Evolutionary conservation across 2,797 vertebrate genomes (phyloP).

Genomic region (Manis crassicaudata): DNA sequence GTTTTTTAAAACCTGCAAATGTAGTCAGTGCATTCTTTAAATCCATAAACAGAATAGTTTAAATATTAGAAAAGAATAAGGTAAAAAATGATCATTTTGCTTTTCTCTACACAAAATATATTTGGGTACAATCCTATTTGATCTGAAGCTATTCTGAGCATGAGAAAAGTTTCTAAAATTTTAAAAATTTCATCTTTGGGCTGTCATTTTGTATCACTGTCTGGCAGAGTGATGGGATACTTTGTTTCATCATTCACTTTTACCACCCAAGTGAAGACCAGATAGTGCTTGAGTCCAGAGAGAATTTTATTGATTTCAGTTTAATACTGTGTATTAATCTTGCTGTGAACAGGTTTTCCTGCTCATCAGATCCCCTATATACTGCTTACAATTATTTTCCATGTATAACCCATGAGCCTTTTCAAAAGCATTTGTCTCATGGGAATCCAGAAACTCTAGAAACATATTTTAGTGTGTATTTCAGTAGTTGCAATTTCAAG

Average conservation of each 20-base stretch:
- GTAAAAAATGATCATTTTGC: not conserved
- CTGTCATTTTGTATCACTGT: not conserved
- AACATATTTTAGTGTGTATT: conserved; percentile 29
- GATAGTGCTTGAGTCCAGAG: conserved; percentile 51
- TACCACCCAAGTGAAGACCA: conserved; percentile 36
- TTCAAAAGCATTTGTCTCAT: conserved; percentile 59
- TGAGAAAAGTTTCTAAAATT: conserved; percentile 14
- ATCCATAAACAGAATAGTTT: not conserved
- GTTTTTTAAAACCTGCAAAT: not conserved
- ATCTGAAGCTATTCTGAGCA: conserved; percentile 49
- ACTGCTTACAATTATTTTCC: conserved; percentile 59
- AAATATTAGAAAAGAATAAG: conserved; percentile 2
- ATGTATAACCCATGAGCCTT: conserved; percentile 16
- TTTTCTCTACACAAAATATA: not conserved
- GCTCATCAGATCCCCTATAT: conserved; percentile 32
- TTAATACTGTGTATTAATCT: conserved; percentile 61
- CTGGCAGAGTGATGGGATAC: not conserved
- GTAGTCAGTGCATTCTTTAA: not conserved
- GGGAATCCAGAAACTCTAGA: conserved; percentile 48
- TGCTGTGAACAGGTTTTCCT: conserved; percentile 39
- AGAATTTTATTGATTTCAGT: conserved; percentile 68
- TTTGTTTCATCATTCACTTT: conserved; percentile 64
- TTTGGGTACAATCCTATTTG: not conserved
- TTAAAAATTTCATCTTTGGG: conserved; percentile 33
- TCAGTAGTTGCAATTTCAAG: conserved; percentile 47